Percentiles rank a stretch among this genome's conserved stretches.
These are phyloP conservation scores for Thumatha senex DNA, from an alignment of 2,888 invertebrate genomes.

Conservation along the genomic window DNA sequence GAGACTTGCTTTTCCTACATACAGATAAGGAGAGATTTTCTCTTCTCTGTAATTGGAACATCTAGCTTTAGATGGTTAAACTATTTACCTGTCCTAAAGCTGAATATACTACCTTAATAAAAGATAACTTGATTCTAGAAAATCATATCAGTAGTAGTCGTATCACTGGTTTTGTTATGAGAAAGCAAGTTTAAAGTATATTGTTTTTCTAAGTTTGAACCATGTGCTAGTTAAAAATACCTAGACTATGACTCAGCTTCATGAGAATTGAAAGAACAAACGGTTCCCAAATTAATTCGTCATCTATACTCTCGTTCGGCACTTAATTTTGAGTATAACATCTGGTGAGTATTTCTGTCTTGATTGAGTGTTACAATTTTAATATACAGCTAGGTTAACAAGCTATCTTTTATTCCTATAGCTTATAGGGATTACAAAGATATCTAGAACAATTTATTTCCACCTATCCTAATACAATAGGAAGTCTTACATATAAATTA, in stretches of 20 bases:
- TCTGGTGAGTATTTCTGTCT: slow-evolving; percentile 28
- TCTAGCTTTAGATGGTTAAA: neutral
- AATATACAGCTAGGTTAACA: slow-evolving; percentile 21
- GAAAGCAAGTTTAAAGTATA: too few relatives aligned
- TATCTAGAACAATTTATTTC: too few relatives aligned
- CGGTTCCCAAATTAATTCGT: slow-evolving; percentile 45
- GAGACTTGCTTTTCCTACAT: neutral
- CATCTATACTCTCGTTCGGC: slow-evolving; percentile 36
- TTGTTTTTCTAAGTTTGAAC: neutral
- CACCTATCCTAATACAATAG: too few relatives aligned
- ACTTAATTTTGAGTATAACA: slow-evolving; percentile 30
- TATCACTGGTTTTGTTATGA: too few relatives aligned
- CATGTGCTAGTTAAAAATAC: slow-evolving; percentile 15
- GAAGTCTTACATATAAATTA: too few relatives aligned
- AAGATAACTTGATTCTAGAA: too few relatives aligned
- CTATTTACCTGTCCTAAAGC: neutral
- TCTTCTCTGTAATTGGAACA: neutral
- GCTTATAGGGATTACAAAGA: neutral
- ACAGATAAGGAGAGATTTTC: neutral
- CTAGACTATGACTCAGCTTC: slow-evolving; percentile 34
- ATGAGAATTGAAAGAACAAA: slow-evolving; percentile 36
- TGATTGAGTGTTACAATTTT: slow-evolving; percentile 23
- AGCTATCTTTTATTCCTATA: slow-evolving; percentile 15
- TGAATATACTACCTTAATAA: neutral
- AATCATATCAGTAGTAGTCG: too few relatives aligned